phyloP scores from a whole-genome alignment of 2,888 invertebrate species.

The Tetragonisca angustula region DNA sequence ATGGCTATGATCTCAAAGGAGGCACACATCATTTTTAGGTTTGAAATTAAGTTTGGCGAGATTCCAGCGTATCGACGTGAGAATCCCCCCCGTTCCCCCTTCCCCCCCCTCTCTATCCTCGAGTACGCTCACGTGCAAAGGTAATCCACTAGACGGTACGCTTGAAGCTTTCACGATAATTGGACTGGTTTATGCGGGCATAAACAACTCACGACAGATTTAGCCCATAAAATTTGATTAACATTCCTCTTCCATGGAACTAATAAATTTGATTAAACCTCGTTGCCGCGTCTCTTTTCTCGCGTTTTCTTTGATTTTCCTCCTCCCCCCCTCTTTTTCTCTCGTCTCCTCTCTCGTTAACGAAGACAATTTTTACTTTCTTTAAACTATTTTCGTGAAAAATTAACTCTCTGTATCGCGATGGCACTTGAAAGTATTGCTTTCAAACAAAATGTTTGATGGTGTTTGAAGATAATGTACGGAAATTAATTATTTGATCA shows the following conservation, averaged over 20 bases:
- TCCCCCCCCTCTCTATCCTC: neutral
- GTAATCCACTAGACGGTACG: slow-evolving; percentile 47
- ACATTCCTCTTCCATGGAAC: slow-evolving; percentile 32
- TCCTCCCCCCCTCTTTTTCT: too few relatives aligned
- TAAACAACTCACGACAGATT: slow-evolving; percentile 61
- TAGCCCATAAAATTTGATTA: slow-evolving; percentile 56
- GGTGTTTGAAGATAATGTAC: too few relatives aligned
- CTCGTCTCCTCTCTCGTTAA: neutral
- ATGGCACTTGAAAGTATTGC: too few relatives aligned
- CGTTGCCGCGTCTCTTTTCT: neutral
- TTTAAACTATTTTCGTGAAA: neutral
- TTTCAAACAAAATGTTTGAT: too few relatives aligned
- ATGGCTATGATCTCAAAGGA: slow-evolving; percentile 30
- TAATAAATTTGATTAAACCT: slow-evolving; percentile 52
- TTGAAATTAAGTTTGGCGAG: slow-evolving; percentile 61
- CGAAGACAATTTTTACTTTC: neutral
- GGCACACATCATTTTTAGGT: slow-evolving; percentile 50
- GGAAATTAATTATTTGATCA: too few relatives aligned
- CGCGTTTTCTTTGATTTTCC: neutral
- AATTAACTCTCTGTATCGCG: too few relatives aligned
- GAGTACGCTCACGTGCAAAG: slow-evolving; percentile 47
- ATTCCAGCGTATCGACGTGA: slow-evolving; percentile 60
- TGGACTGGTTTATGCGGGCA: slow-evolving; percentile 57
- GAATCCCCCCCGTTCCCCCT: slow-evolving; percentile 16
- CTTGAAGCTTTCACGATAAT: slow-evolving; percentile 61